Evolutionary conservation across 1,140 invertebrate genomes (phyloP), one percentile per base, ranked within the genome.

Genomic region (Procambarus virginalis): DNA sequence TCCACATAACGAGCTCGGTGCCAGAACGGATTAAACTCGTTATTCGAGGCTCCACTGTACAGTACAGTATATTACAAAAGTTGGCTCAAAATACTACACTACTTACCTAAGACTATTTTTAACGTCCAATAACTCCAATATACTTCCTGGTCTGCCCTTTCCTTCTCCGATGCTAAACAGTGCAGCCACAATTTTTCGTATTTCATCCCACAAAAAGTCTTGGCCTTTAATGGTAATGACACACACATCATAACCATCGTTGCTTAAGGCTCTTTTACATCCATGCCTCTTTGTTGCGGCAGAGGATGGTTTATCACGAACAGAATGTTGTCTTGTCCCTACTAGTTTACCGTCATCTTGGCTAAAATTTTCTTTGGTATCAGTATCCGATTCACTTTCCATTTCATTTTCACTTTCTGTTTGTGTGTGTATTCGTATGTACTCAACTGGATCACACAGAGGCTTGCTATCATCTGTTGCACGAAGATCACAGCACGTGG

Each of bases 151-250:
- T 0, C 95, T 92, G 93, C 98, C 97, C 80, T 95, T 95, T 85
- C 95, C 95, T 93, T 97, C 94, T 0, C 98, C 99, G 84, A 99
- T 95, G 0, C 99, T 95, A 78, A 99, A 94, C 20, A 99, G 94
- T 2, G 99, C 94, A 2, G 97, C 96, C 93, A 99, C 97, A 90
- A 99, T 99, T 93, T 98, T 99, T 14, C 99, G 75, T 58, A 91
- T 73, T 94, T 99, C 98, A 94, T 99, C 99, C 98, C 98, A 99
- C 0, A 99, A 94, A 94, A 99, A 99, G 2, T 98, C 98, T 93
- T 97, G 96, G 2, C 97, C 98, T 92, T 95, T 95, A 91, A 99
- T 97, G 34, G 95, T 95, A n/a, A 99, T 93, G 92, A 96, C 96
- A 94, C 96, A 97, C 95, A 99, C 96, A 12, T 95, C 94, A 92